Evolutionary conservation across 2,797 vertebrate species (phyloP).

Genomic region (Hippopotamyrus pictus): DNA sequence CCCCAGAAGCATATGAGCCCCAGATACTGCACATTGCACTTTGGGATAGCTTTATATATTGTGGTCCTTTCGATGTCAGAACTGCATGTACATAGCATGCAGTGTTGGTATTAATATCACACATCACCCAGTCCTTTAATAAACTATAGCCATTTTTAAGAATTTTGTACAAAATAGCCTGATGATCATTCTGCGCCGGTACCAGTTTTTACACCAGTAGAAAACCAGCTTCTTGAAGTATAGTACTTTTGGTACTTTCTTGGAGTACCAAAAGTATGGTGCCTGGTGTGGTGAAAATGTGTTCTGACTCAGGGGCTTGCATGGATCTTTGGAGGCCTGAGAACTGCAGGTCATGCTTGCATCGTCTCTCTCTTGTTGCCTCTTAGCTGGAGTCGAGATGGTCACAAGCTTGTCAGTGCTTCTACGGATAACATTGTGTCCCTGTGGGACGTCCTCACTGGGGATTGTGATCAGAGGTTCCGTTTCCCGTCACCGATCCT

Average conservation of each 20-base stretch:
- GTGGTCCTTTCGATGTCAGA: too few relatives aligned
- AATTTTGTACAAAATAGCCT: background rate
- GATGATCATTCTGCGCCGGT: background rate
- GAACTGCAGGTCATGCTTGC: background rate
- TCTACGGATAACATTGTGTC: slow-evolving; percentile 98
- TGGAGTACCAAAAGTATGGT: background rate
- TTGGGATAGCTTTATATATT: background rate
- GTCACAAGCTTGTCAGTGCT: slow-evolving; percentile 92
- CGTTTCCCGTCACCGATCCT: slow-evolving; percentile 93
- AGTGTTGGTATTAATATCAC: background rate
- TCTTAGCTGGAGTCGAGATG: slow-evolving; percentile 89
- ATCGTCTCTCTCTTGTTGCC: background rate
- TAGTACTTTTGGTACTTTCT: background rate
- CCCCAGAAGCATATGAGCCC: background rate
- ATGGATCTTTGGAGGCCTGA: background rate
- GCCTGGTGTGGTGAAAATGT: background rate
- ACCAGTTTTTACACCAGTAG: background rate
- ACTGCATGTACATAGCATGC: too few relatives aligned
- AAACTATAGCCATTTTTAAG: background rate
- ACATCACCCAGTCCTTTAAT: background rate
- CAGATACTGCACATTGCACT: background rate
- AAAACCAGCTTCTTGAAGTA: background rate
- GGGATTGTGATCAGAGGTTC: slow-evolving; percentile 95
- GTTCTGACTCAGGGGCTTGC: background rate
- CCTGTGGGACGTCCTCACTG: slow-evolving; percentile 91